These are phyloP conservation scores for Tetramorium bicarinatum DNA, from an alignment of 2,888 invertebrate genomes.

Conservation along the genomic window DNA sequence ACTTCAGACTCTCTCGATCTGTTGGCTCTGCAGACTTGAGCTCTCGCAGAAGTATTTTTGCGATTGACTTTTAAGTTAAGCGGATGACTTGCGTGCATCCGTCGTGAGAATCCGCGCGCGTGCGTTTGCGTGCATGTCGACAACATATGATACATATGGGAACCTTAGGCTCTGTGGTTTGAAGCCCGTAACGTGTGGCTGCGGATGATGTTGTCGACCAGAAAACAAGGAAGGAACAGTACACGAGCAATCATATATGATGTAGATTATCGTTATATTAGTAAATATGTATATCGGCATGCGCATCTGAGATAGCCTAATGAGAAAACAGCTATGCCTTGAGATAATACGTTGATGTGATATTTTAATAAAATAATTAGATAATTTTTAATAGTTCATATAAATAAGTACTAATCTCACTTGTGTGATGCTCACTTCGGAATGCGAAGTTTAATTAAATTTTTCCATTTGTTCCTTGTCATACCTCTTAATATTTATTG, in stretches of 20 bases:
- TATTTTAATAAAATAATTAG: conserved; percentile 6
- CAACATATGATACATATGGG: conserved; percentile 86
- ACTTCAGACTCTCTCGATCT: background rate
- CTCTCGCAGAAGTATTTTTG: conserved; percentile 18
- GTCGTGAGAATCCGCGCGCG: conserved; percentile 74
- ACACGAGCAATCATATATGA: conserved; percentile 10
- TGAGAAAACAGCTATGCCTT: background rate
- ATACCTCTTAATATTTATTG: background rate
- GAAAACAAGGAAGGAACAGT: conserved; percentile 30
- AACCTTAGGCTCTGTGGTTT: conserved; percentile 85
- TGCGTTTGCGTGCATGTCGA: conserved; percentile 74
- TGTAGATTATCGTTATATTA: conserved; percentile 21
- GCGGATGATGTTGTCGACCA: conserved; percentile 60
- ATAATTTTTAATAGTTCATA: background rate
- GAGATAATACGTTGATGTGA: background rate
- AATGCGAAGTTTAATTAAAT: background rate
- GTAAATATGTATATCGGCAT: background rate
- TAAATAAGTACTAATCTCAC: background rate
- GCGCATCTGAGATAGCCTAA: background rate
- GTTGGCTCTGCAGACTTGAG: conserved; percentile 10
- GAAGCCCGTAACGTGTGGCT: conserved; percentile 84
- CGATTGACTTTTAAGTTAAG: conserved; percentile 60
- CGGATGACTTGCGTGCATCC: conserved; percentile 68
- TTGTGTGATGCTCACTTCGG: background rate
- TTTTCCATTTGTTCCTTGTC: background rate